Base-by-base conservation (phyloP, 1,140 invertebrate species). In the Drosophila suzukii region DNA sequence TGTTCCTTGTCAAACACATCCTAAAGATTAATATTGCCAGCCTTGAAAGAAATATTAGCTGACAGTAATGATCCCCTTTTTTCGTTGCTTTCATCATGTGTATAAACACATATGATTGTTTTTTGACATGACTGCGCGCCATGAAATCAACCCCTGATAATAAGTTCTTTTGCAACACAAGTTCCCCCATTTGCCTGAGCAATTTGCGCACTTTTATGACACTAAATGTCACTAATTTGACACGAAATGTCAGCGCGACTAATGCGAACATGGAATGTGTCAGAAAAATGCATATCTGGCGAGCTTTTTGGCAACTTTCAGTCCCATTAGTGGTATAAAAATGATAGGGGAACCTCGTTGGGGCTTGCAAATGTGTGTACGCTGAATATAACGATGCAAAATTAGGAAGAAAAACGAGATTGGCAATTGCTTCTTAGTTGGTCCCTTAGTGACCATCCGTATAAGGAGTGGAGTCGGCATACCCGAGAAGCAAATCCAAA, bases 141-240 rank as follows among this genome's bases (percentile, higher is more conserved):
- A 61, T 43, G 55, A 24, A 57, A 34, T 39, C 74, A 82, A 34
- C 54, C 53, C 54, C 53, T 41, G 38, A 44, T 59, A 58, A 60
- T 38, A 44, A 30, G 49, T 70, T 12, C 30, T 49, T 53, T 57
- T 68, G 50, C 56, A 20, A 49, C 34, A 47, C 13, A 36, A 57
- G 27, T n/a, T 70, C 36, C 44, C 67, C 65, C 67, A 60, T 57
- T 56, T 50, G 24, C 7, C 6, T 17, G 24, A 17, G 13, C 30
- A 57, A 74, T 77, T 77, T 78, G 65, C 74, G 65, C 74, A 84
- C 58, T 79, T 83, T 83, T 47, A 39, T 79, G 81, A 83, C 74
- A 81, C 78, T 86, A 78, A 85, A 71, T 86, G 81, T 86, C 81
- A 86, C 74, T 85, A 85, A 85, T 81, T 85, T 85, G 81, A 85